Evolutionary conservation across 2,113 vertebrate genomes (phyloP), one percentile per base, ranked within the genome.

Genomic region (Sinocyclocheilus anophthalmus): DNA sequence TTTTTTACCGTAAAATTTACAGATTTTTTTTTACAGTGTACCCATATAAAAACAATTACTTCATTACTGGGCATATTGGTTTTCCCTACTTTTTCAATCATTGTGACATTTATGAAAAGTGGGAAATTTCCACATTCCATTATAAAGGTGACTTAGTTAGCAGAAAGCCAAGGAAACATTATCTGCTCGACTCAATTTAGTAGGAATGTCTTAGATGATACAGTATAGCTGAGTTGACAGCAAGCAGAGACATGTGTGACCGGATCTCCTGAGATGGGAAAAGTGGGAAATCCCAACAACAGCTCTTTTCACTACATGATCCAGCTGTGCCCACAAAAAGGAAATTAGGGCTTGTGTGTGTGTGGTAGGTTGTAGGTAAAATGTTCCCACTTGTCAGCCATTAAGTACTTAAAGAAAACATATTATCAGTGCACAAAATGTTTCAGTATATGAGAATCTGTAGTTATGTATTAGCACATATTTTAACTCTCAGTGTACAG

Each of bases 171-270:
- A 37, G 70, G 83, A 50, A 42, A 14, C 14, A 37, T 10, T 79
- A 82, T 57, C 37, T 61, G 53, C 50, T 69, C 7, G n/a, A 77
- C 50, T 39, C 45, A 39, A 10, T 53, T 76, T 26, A 33, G 26
- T 57, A 81, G 30, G 84, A 87, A 87, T 87, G 75, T 84, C 78
- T 84, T 30, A 42, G 63, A 83, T 48, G 53, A 70, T 88, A 22
- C 57, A 10, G 57, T 59, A 20, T 48, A 20, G 48, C 48, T 26
- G 72, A 39, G 50, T 37, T 83, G 69, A 24, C 67, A 84, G 53
- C 81, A 87, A 84, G 88, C 70, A 39, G 57, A 18, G 86, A 63
- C 88, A 84, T 18, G 53, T 8, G 61, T 86, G 76, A 81, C 53
- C 53, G 69, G 39, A 73, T 45, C 33, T 24, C 18, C 70, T 26